Conservation (phyloP, 2,113 vertebrate species). For the Ariopsis seemanni region DNA sequence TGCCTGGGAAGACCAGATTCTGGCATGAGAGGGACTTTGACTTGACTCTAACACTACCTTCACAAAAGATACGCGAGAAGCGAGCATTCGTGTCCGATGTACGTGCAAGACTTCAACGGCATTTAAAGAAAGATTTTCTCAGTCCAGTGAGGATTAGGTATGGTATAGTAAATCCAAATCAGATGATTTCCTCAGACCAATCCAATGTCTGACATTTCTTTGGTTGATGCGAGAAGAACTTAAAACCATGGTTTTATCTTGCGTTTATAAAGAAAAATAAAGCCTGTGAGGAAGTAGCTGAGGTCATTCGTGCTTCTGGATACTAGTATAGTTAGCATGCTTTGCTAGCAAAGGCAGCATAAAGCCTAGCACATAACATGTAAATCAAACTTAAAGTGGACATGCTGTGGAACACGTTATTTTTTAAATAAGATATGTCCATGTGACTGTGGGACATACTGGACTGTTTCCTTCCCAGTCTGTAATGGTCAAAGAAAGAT, state of each 20-base stretch:
- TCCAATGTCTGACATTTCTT: not conserved
- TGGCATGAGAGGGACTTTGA: too few species aligned
- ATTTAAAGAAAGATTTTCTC: not conserved
- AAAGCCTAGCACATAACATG: not conserved
- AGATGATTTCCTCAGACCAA: not conserved
- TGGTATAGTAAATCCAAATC: not conserved
- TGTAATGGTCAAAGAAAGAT: too few species aligned
- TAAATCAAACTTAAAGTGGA: not conserved
- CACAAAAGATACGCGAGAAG: not conserved
- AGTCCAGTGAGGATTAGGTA: not conserved
- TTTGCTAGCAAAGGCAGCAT: not conserved
- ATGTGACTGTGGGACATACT: too few species aligned
- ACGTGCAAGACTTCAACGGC: not conserved
- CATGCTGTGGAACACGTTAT: too few species aligned
- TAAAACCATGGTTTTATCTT: not conserved
- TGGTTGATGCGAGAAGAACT: too few species aligned
- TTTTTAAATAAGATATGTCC: too few species aligned
- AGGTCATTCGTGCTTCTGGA: not conserved
- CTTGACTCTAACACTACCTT: not conserved
- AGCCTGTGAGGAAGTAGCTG: not conserved
- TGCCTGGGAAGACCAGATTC: too few species aligned
- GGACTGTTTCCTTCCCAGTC: too few species aligned
- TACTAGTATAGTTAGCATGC: not conserved
- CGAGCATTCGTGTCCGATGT: not conserved
- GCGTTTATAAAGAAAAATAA: not conserved